Conservation (phyloP, 1,140 invertebrate species). For the Meloidogyne exigua region DNA sequence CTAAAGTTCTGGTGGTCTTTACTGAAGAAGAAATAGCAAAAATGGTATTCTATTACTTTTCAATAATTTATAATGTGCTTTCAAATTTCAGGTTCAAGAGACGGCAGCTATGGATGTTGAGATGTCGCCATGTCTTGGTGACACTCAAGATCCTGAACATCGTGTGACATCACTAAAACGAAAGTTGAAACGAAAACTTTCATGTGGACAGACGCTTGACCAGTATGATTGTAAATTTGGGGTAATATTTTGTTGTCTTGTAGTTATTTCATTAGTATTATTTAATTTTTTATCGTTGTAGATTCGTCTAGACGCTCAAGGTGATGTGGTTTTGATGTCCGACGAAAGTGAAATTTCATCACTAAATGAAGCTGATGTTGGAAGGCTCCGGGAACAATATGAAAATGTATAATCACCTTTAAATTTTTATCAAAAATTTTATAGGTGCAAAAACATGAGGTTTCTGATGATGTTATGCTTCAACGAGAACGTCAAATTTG, state of each 20-base stretch:
- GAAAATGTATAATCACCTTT: constrained; percentile 13
- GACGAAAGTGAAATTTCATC: constrained; percentile 62
- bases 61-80: background rate
- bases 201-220: constrained; percentile 38
- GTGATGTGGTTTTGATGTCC: constrained; percentile 54
- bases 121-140: constrained; percentile 8
- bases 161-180: constrained; percentile 19
- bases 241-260: background rate
- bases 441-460: constrained; percentile 35
- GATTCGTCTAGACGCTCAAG: constrained; percentile 50
- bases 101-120: background rate
- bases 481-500: constrained; percentile 49
- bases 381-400: constrained; percentile 39
- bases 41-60: background rate
- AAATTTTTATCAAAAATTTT: constrained; percentile 14
- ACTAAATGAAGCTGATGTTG: constrained; percentile 50
- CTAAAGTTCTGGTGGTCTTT: background rate
- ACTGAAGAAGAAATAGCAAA: constrained; percentile 5
- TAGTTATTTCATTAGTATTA: background rate
- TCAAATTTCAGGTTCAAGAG: constrained; percentile 29
- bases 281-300: background rate
- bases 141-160: background rate
- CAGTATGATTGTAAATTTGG: constrained; percentile 58
- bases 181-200: constrained; percentile 49
- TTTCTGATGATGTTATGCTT: constrained; percentile 36